Evolutionary conservation across 1,140 invertebrate genomes (phyloP), one percentile per base, ranked within the genome.

Genomic region (Diplogasteroides magnus): DNA sequence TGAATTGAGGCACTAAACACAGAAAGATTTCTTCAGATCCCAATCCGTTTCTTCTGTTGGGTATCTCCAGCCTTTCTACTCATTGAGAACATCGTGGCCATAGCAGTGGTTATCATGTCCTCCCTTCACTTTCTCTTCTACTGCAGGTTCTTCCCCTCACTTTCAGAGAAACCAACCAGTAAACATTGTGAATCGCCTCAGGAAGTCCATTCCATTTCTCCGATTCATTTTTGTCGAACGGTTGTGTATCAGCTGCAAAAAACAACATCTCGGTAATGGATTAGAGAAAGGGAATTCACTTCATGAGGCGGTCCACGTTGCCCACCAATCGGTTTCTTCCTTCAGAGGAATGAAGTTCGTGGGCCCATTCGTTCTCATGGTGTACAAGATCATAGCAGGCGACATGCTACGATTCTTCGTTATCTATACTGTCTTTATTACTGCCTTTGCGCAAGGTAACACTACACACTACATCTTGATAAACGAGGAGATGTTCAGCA

Each of bases 61-160:
- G 88, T 90, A 57, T 88, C 91, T 82, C 69, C 71, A 37, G 31
- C 28, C 31, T 55, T 71, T 23, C 61, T 75, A 11, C 59, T 73
- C 3, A 87, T 88, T 19, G 93, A 97, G 83, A 93, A 98, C 80
- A 88, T 91, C 67, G 86, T 94, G 0, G 91, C 91, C 0, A 90
- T 96, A 1, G 87, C 93, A 23, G 93, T 94, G 2, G 94, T 97
- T 90, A 84, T 97, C 0, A 92, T 91, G 1, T 95, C 93, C 23
- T 91, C 93, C 3, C 92, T 93, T 0, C 97, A 97, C 83, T 97
- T 97, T 84, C 86, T 97, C n/a, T 98, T 97, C 84, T 97, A 96
- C 83, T 97, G 93, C 85, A 88, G 91, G 91, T 92, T 80, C n/a
- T n/a, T n/a, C n/a, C n/a, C n/a, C n/a, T n/a, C n/a, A n/a, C n/a